Evolutionary conservation across 2,888 invertebrate species (phyloP).

Genomic region (Lochmaea crataegi): DNA sequence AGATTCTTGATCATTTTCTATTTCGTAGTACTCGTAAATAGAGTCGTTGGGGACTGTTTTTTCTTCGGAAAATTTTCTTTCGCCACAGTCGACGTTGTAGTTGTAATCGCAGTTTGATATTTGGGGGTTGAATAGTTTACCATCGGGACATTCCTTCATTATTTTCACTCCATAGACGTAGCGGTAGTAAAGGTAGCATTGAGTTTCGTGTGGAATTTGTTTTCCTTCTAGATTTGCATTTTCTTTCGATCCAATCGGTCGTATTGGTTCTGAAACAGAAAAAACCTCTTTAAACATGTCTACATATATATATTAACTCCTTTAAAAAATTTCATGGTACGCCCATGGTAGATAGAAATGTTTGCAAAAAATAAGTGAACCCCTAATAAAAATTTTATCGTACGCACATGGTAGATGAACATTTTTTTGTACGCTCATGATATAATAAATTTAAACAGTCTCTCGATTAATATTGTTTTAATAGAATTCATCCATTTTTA

Average conservation of each 20-base stretch:
- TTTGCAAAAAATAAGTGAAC: too few relatives aligned
- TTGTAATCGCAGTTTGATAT: constrained; percentile 52
- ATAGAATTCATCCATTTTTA: too few relatives aligned
- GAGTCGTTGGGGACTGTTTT: background rate
- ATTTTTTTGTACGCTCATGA: too few relatives aligned
- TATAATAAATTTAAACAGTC: too few relatives aligned
- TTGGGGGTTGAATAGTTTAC: constrained; percentile 50
- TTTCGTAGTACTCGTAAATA: background rate
- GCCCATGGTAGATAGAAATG: too few relatives aligned
- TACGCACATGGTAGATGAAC: too few relatives aligned
- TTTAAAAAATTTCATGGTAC: background rate
- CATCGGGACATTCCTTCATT: constrained; percentile 49
- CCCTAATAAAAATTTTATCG: too few relatives aligned
- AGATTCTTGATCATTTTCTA: constrained; percentile 9
- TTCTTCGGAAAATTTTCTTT: background rate
- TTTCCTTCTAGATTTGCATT: constrained; percentile 3
- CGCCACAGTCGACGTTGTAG: constrained; percentile 46
- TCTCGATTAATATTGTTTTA: too few relatives aligned
- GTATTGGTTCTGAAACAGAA: background rate
- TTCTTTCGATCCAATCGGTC: background rate
- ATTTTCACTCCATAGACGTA: constrained; percentile 51
- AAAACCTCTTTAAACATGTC: too few relatives aligned
- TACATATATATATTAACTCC: too few relatives aligned
- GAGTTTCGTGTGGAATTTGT: constrained; percentile 48
- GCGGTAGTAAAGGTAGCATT: constrained; percentile 51